Conservation (phyloP, 2,797 vertebrate genomes). For the Melopsittacus undulatus region DNA sequence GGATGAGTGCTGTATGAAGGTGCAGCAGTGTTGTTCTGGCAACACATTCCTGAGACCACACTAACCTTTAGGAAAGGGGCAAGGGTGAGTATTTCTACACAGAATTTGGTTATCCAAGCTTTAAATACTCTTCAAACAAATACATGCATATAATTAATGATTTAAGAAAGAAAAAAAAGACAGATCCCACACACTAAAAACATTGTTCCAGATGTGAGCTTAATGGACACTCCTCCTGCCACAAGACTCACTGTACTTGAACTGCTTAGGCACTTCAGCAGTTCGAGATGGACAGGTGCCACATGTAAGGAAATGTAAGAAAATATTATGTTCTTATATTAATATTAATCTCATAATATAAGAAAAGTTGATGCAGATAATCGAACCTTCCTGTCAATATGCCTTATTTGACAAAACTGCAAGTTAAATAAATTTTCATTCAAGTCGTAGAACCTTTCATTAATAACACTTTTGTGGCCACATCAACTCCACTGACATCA, state of each 20-base stretch:
- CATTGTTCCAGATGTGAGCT: not conserved
- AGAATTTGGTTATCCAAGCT: not conserved
- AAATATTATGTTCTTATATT: not conserved
- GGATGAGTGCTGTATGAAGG: not conserved
- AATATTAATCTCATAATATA: not conserved
- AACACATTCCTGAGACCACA: not conserved
- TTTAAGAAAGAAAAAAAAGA: not conserved
- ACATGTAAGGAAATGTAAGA: not conserved
- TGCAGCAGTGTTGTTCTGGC: not conserved
- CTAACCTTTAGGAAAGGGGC: not conserved
- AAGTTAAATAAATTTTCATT: not conserved
- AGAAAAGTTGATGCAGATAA: not conserved
- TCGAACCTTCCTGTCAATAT: not conserved
- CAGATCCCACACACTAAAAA: not conserved
- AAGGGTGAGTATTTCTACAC: fast-evolving
- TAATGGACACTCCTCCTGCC: not conserved
- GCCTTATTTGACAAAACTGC: not conserved
- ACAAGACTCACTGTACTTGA: not conserved
- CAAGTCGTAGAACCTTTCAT: not conserved
- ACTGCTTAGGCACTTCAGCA: not conserved
- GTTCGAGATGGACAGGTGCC: not conserved
- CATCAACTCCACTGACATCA: not conserved
- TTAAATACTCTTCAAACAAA: not conserved
- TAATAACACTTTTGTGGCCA: not conserved
- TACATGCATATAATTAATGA: not conserved